These are phyloP conservation scores for Apantesis nais DNA, from an alignment of 2,888 invertebrate species.

Conservation along the genomic window DNA sequence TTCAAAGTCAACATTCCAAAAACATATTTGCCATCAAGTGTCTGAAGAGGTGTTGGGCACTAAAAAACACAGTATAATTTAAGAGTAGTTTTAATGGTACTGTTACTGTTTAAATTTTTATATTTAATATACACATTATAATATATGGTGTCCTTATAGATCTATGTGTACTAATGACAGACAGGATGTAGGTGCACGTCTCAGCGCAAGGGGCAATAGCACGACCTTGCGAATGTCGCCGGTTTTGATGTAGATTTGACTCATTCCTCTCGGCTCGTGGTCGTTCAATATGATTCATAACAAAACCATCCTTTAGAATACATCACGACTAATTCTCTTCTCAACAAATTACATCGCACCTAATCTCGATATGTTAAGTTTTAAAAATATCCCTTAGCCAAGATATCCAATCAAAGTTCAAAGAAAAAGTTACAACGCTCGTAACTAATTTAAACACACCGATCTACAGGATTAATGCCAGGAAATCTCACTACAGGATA, in stretches of 20 bases:
- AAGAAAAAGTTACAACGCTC: slow-evolving; percentile 60
- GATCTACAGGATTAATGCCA: slow-evolving; percentile 74
- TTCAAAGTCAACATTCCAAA: too few relatives aligned
- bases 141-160: slow-evolving; percentile 13
- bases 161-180: slow-evolving; percentile 39
- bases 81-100: neutral
- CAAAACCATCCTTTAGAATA: slow-evolving; percentile 42
- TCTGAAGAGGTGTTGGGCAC: neutral
- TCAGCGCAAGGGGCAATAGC: slow-evolving; percentile 56
- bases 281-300: slow-evolving; percentile 55
- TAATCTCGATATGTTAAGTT: slow-evolving; percentile 26
- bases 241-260: slow-evolving; percentile 63
- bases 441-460: slow-evolving; percentile 71
- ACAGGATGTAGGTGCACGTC: slow-evolving; percentile 55
- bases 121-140: neutral
- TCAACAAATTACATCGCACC: slow-evolving; percentile 39
- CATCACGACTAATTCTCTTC: slow-evolving; percentile 21
- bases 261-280: slow-evolving; percentile 46
- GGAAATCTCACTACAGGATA: slow-evolving; percentile 82
- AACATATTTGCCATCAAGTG: neutral
- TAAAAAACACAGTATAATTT: neutral
- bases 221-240: slow-evolving; percentile 76
- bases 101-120: neutral
- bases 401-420: slow-evolving; percentile 67
- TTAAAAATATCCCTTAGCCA: slow-evolving; percentile 55